Evolutionary conservation across 92 coral and sea anemone genomes (phyloP).

Genomic region (Micromussa lordhowensis): DNA sequence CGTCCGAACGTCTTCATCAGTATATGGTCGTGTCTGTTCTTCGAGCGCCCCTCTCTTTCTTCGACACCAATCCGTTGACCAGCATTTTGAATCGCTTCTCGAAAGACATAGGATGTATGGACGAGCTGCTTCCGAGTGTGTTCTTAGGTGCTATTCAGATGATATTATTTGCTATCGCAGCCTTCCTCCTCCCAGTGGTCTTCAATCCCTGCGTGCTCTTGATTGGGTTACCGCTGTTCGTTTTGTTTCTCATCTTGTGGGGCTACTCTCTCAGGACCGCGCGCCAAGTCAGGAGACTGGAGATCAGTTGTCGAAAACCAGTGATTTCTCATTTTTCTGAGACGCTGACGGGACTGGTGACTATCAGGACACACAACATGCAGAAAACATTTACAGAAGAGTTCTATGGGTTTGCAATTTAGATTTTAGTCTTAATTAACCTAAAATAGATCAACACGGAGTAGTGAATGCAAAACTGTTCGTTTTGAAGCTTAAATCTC

Average conservation of each 20-base stretch:
- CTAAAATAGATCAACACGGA: background rate
- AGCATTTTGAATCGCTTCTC: constrained; percentile 73
- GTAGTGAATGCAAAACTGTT: background rate
- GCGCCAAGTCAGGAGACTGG: constrained; percentile 73
- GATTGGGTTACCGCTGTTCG: constrained; percentile 65
- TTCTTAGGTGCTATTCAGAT: constrained; percentile 80
- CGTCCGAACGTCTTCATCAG: constrained; percentile 74
- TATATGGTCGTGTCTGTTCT: constrained; percentile 68
- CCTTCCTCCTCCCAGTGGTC: constrained; percentile 65
- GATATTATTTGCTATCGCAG: constrained; percentile 64
- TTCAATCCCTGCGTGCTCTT: constrained; percentile 71
- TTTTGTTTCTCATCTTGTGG: constrained; percentile 65
- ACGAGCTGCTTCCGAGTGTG: constrained; percentile 81
- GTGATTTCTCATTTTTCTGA: constrained; percentile 76
- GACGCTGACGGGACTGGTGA: constrained; percentile 76
- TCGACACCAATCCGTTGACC: constrained; percentile 50
- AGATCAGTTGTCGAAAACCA: constrained; percentile 67
- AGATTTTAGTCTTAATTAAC: too few relatives aligned
- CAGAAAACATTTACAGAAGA: constrained; percentile 76
- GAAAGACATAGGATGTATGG: constrained; percentile 80
- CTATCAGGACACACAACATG: constrained; percentile 75
- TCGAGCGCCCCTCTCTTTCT: constrained; percentile 74
- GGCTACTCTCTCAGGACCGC: constrained; percentile 79
- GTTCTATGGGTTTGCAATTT: constrained; percentile 67
- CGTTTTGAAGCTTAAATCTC: background rate